These are phyloP conservation scores for Toxotes chatareus DNA, from an alignment of 2,113 vertebrate genomes.

Conservation along the genomic window DNA sequence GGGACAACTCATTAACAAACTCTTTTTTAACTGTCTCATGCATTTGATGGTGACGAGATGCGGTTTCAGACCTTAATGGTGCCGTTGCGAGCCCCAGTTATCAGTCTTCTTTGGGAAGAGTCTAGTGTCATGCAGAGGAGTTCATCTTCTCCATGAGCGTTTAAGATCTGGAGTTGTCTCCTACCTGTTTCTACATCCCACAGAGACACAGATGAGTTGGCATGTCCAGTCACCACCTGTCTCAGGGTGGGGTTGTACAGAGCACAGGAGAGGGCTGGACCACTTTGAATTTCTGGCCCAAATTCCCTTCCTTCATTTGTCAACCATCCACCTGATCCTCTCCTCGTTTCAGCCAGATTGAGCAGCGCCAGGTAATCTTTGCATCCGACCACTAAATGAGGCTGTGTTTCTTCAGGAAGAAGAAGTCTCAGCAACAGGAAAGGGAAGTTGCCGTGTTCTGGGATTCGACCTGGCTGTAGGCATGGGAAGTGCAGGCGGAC, in stretches of 20 bases:
- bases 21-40: neutral
- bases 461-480: constrained; percentile 48
- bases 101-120: constrained; percentile 67
- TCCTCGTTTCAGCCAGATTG: constrained; percentile 39
- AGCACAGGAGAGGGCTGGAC: constrained; percentile 42
- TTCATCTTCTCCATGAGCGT: constrained; percentile 69
- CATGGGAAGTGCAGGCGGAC: constrained; percentile 65
- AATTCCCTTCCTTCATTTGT: constrained; percentile 6
- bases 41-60: neutral
- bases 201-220: constrained; percentile 70
- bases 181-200: constrained; percentile 76
- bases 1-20: neutral
- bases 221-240: constrained; percentile 73
- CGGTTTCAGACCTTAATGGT: constrained; percentile 70
- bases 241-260: constrained; percentile 68
- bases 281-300: neutral
- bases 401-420: constrained; percentile 26
- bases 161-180: constrained; percentile 67
- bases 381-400: constrained; percentile 62
- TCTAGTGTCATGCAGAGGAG: constrained; percentile 75
- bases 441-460: constrained; percentile 75
- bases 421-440: constrained; percentile 62
- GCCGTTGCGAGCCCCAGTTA: constrained; percentile 77
- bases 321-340: constrained; percentile 25
- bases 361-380: constrained; percentile 68